Base-by-base conservation (phyloP, 2,888 invertebrate species). In the Drosophila phalerata region DNA sequence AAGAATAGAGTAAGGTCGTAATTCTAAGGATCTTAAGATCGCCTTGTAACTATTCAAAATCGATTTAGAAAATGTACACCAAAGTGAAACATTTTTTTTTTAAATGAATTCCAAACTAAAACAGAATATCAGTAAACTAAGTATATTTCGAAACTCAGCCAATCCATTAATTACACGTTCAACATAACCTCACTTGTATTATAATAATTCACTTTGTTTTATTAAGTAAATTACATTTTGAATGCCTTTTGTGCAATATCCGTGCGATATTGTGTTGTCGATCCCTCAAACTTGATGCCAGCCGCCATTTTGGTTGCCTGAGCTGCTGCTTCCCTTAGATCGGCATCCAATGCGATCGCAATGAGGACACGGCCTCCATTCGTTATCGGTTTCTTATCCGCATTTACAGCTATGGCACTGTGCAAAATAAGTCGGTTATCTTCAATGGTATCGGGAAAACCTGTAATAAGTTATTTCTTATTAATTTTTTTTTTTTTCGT, bases 161-260 rank as follows among this genome's bases (percentile, higher is more conserved):
- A n/a, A 28, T 10, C 9, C 25, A 13, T 30, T 32, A 19, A 43
- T 15, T 17, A 47, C 37, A 25, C 17, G 5, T 19, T 40, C 38
- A n/a, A 42, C 13, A 11, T 17, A 51, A 25, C 11, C 38, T 34
- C 3, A 42, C 30, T 15, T 5, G 37, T 1, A 53, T 15, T 5
- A 28, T 1, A 53, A 38, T 15, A 32, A 32, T 30, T 13, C 37
- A 37, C 25, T 6, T 53, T 10, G 4, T 6, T 55, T 48, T 34
- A 37, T 38, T 55, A 30, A 4, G 30, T 15, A 1, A 55, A 68
- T 92, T 93, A 97, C 97, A 96, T 95, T 85, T 96, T 94, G 77
- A 98, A 96, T 37, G 97, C 97, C 89, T 97, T 96, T 76, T 96
- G 95, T 0, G 96, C 98, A 90, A 99, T 99, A 90, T 99, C 99